Conservation (phyloP, 2,888 invertebrate genomes). For the Villa cingulata region DNA sequence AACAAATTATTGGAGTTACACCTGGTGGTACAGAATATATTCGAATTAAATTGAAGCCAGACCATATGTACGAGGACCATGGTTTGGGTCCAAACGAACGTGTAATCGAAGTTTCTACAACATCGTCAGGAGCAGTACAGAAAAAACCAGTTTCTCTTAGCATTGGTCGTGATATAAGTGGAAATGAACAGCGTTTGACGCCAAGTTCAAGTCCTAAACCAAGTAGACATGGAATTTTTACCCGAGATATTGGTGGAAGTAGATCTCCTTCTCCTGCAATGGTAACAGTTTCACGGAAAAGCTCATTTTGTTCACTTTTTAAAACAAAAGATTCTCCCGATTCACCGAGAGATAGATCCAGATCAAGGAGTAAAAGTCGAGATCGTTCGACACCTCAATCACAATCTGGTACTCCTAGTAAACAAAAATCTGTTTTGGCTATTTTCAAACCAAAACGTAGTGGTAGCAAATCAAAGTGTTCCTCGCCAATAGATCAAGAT, state of each 20-base stretch:
- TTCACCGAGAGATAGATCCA: slow-evolving; percentile 33
- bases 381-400: slow-evolving; percentile 28
- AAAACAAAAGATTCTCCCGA: slow-evolving; percentile 48
- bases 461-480: slow-evolving; percentile 38
- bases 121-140: slow-evolving; percentile 22
- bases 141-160: slow-evolving; percentile 50
- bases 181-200: slow-evolving; percentile 35
- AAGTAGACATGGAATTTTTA: slow-evolving; percentile 24
- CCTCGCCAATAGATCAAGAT: slow-evolving; percentile 30
- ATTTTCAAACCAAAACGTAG: slow-evolving; percentile 48
- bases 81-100: slow-evolving; percentile 37
- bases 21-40: slow-evolving; percentile 41
- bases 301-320: slow-evolving; percentile 69
- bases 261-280: slow-evolving; percentile 57
- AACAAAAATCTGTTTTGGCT: slow-evolving; percentile 53
- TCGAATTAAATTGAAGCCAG: slow-evolving; percentile 59
- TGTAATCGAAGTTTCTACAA: slow-evolving; percentile 27
- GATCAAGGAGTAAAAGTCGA: slow-evolving; percentile 54
- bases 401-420: slow-evolving; percentile 44
- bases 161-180: slow-evolving; percentile 33
- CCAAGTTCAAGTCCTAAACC: slow-evolving; percentile 40
- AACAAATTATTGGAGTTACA: slow-evolving; percentile 29
- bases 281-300: slow-evolving; percentile 54
- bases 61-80: slow-evolving; percentile 51
- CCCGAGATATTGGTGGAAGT: slow-evolving; percentile 25